Conservation (phyloP, 2,888 invertebrate genomes). For the Phasia obesa region DNA sequence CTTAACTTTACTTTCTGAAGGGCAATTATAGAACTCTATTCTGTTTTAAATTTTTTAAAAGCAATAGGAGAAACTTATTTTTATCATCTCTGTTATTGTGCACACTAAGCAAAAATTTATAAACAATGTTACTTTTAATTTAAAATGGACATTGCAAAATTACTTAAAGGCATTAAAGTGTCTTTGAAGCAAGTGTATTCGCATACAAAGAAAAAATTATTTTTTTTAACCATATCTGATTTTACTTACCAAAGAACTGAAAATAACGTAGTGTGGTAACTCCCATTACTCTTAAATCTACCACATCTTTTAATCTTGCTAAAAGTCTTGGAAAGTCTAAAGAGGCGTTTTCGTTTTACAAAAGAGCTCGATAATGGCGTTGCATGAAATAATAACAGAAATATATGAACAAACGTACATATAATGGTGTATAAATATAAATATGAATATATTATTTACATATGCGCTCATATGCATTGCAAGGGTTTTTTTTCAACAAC, state of each 20-base stretch:
- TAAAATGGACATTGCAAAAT: too few relatives aligned
- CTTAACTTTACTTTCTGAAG: too few relatives aligned
- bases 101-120: too few relatives aligned
- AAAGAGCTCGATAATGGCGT: constrained; percentile 48
- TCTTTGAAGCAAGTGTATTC: too few relatives aligned
- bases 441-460: constrained; percentile 51
- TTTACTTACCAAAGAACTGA: constrained; percentile 8
- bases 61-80: too few relatives aligned
- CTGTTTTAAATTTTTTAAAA: too few relatives aligned
- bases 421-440: constrained; percentile 17
- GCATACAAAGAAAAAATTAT: too few relatives aligned
- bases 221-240: constrained; percentile 24
- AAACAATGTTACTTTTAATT: too few relatives aligned
- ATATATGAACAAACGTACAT: constrained; percentile 12
- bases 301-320: constrained; percentile 66
- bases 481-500: constrained; percentile 19
- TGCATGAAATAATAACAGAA: constrained; percentile 48
- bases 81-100: too few relatives aligned
- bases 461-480: constrained; percentile 38
- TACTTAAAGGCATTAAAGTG: too few relatives aligned
- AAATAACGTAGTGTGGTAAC: constrained; percentile 43
- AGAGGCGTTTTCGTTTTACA: constrained; percentile 68
- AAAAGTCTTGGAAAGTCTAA: constrained; percentile 72
- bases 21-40: too few relatives aligned
- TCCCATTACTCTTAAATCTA: constrained; percentile 48